phyloP scores from a whole-genome alignment of 2,888 invertebrate species.

The Deroplatys truncata region DNA sequence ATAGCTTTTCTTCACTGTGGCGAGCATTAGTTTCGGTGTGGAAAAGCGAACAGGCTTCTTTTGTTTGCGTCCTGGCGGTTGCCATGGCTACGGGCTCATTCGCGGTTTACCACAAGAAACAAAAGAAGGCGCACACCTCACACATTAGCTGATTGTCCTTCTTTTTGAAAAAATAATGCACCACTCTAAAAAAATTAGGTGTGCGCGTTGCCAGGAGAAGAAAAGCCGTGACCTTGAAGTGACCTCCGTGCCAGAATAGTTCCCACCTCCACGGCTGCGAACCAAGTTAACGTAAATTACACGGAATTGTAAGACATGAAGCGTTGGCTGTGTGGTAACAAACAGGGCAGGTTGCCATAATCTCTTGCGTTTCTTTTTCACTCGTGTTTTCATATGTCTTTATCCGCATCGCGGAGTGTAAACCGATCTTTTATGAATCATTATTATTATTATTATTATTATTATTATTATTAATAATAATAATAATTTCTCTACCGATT shows the following conservation, averaged over 20 bases:
- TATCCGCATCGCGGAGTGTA: too few species aligned
- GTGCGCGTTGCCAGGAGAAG: background rate
- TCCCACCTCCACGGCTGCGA: background rate
- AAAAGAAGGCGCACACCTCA: background rate
- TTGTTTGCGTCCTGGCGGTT: background rate
- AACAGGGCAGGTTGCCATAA: too few species aligned
- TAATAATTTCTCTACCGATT: too few species aligned
- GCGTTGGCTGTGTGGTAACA: background rate
- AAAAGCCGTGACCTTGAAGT: background rate
- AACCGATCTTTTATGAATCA: too few species aligned
- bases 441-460: too few species aligned
- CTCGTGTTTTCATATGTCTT: too few species aligned
- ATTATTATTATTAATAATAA: too few species aligned
- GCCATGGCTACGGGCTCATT: background rate
- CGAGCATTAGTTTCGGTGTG: background rate
- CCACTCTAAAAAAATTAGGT: too few species aligned
- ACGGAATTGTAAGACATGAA: background rate
- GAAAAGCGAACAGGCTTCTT: background rate
- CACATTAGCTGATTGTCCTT: background rate
- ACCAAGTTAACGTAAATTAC: background rate
- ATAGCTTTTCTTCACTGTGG: too few species aligned
- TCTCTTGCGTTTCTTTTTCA: too few species aligned
- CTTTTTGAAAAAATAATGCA: background rate
- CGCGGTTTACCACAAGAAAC: background rate
- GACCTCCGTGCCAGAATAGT: background rate